Evolutionary conservation across 2,888 invertebrate genomes (phyloP).

Genomic region (Exephanes ischioxanthus): DNA sequence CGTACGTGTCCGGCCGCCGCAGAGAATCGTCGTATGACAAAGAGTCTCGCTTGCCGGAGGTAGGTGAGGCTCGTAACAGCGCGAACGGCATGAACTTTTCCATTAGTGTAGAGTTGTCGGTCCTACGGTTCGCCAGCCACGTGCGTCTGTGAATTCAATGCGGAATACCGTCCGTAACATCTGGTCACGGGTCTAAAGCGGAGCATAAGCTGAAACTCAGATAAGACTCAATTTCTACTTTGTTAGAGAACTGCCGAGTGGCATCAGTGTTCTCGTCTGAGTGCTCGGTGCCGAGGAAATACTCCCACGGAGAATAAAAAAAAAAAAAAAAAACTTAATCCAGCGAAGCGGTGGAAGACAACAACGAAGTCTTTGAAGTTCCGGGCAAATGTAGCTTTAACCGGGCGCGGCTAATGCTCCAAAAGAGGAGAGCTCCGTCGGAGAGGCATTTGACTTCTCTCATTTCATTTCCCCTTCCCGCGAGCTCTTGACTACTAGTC

Average conservation of each 20-base stretch:
- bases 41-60: constrained; percentile 11
- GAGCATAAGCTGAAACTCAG: background rate
- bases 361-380: background rate
- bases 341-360: background rate
- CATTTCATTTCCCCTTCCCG: constrained; percentile 56
- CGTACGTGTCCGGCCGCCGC: constrained; percentile 50
- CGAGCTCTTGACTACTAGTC: constrained; percentile 1
- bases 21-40: constrained; percentile 12
- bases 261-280: background rate
- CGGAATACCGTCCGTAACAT: background rate
- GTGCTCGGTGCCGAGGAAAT: background rate
- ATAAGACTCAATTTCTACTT: background rate
- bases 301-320: background rate
- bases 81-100: constrained; percentile 5
- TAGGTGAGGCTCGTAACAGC: background rate
- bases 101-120: constrained; percentile 13
- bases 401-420: background rate
- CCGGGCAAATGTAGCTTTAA: constrained; percentile 35
- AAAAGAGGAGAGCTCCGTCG: constrained; percentile 1
- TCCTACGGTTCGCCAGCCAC: background rate
- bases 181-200: background rate
- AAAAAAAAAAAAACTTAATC: background rate
- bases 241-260: background rate
- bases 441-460: constrained; percentile 34
- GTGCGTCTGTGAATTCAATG: constrained; percentile 23